Evolutionary conservation across 2,888 invertebrate genomes (phyloP).

Genomic region (Andricus curvator): DNA sequence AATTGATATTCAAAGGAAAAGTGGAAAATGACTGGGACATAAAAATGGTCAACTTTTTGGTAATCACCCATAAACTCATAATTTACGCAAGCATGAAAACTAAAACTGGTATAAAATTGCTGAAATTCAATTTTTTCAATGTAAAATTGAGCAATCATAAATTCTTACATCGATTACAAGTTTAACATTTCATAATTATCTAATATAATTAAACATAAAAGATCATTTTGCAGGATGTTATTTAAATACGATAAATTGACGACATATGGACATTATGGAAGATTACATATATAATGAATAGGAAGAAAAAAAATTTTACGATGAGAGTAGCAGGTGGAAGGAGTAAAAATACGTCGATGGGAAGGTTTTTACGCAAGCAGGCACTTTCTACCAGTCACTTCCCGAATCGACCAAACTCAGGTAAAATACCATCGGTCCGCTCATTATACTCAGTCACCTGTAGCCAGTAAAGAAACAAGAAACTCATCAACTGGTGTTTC

Average conservation of each 20-base stretch:
- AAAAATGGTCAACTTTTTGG: no score
- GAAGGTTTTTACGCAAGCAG: constrained; percentile 31
- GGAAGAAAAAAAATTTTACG: constrained; percentile 21
- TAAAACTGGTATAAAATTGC: no score
- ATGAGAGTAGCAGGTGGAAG: constrained; percentile 33
- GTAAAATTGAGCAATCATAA: no score
- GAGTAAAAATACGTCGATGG: constrained; percentile 5
- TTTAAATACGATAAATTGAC: neutral
- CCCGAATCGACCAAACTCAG: constrained; percentile 39
- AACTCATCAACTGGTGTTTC: constrained; percentile 32
- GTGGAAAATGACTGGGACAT: no score
- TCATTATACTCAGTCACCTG: constrained; percentile 40
- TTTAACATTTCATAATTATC: neutral
- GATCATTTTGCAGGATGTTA: neutral
- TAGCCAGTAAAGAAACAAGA: constrained; percentile 36
- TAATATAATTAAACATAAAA: neutral
- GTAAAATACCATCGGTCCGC: constrained; percentile 39
- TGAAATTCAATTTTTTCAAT: no score
- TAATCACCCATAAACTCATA: no score
- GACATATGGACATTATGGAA: constrained; percentile 7
- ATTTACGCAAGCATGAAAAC: no score
- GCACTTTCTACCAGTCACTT: constrained; percentile 39
- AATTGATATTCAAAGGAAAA: no score
- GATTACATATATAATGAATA: neutral
- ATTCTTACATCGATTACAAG: neutral